Evolutionary conservation across 2,113 vertebrate genomes (phyloP).

Genomic region (Scytalopus superciliaris): DNA sequence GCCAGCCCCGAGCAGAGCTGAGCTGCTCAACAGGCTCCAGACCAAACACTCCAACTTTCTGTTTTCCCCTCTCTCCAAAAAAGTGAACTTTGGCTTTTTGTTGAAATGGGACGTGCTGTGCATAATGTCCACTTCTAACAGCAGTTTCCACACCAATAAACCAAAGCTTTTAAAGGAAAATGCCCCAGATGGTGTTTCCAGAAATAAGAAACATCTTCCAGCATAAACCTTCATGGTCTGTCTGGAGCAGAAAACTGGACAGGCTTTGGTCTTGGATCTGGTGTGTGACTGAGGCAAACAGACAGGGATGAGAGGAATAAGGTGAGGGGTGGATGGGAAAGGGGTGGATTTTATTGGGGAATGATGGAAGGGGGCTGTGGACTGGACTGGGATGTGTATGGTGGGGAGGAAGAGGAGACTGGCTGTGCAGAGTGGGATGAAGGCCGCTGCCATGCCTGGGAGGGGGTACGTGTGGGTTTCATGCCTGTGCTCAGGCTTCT

Average conservation of each 20-base stretch:
- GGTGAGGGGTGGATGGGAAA: not conserved
- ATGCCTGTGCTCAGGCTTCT: not conserved
- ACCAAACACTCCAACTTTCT: not conserved
- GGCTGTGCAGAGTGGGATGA: not conserved
- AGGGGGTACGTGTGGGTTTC: accelerated
- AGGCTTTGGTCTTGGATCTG: not conserved
- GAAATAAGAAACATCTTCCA: slow-evolving; percentile 12
- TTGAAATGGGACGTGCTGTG: not conserved
- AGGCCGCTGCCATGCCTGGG: accelerated
- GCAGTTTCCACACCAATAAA: not conserved
- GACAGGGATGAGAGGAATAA: not conserved
- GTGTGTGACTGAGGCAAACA: not conserved
- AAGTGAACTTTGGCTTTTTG: not conserved
- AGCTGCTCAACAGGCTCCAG: not conserved
- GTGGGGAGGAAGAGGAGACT: not conserved
- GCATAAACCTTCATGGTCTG: not conserved
- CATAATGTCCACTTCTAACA: slow-evolving; percentile 1
- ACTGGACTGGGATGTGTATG: not conserved
- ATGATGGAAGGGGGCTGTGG: not conserved
- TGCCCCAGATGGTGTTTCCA: not conserved
- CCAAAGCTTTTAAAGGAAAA: not conserved
- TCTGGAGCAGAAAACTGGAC: not conserved
- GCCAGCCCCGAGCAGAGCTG: not conserved
- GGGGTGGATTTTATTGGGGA: not conserved
- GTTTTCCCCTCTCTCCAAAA: not conserved